Base-by-base conservation (phyloP, 2,113 vertebrate species). In the Sphyrna mokarran region DNA sequence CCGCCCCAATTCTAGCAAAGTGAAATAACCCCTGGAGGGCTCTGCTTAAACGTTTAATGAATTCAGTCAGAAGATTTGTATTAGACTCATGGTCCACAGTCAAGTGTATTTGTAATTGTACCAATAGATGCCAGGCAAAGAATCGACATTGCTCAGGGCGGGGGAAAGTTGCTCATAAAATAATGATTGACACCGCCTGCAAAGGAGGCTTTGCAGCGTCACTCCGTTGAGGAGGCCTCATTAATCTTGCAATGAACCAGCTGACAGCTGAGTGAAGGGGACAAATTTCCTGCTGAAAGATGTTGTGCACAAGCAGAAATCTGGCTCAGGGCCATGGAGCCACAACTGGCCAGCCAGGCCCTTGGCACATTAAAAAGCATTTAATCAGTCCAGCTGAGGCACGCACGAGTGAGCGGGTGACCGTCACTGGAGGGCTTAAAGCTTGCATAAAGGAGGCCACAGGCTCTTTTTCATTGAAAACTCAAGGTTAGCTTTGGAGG, bases 201-300 rank as follows among this genome's bases (percentile, higher is more conserved):
- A 96, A 97, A 97, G 96, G 48, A 96, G 96, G 94, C 96, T 96
- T 96, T 54, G 95, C 96, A 96, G 96, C 97, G 97, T 96, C 96
- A 96, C 69, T 96, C 96, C 96, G 95, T 96, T 96, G 96, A 97
- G 96, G 72, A 48, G 95, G 96, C 96, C 85, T 96, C 96, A 97
- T 97, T 97, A 96, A 97, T 97, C 97, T 96, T 80, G 96, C 90
- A 95, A 80, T 37, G 97, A 97, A 96, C 10, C n/a, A 11, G 61
- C 78, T 97, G 96, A 96, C 96, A 97, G 94, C 72, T 97, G 66
- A 96, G 86, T 97, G 97, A 96, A 85, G 96, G 4, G 91, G 97
- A 96, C 33, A 80, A 95, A 97, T 96, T 97, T 96, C 96, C 96
- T 96, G 96, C 68, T 68, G 95, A 96, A 97, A 96, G 97, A 96